Evolutionary conservation across 2,888 invertebrate genomes (phyloP), one percentile per base, ranked within the genome.

Genomic region (Alloplasta piceator): DNA sequence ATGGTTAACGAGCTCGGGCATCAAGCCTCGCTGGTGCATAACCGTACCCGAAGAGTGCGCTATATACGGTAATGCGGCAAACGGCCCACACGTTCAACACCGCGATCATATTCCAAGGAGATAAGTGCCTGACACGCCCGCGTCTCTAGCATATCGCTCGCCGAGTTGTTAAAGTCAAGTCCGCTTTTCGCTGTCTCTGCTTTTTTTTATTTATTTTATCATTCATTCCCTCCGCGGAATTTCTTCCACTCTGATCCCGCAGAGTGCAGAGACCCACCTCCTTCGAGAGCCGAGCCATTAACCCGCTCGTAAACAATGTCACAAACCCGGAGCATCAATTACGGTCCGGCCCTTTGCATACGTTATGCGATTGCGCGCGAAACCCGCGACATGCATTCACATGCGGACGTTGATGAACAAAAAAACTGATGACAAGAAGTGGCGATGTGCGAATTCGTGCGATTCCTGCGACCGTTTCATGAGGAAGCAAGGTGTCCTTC

Each of bases 221-320:
- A 36, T 36, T 39, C 26, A 12, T 41, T 55, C 5, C 43, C 43
- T 5, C 26, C 26, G 26, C 9, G 38, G 38, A 58, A 46, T 66
- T 66, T 66, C 26, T 55, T 0, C 43, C 26, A 14, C 50, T 5
- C 26, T 41, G 36, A 14, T 43, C 39, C 64, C 56, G 64, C 52
- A 66, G 46, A 68, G 68, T 55, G 26, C 58, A 73, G 50, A 9
- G 39, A 36, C 9, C 55, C 26, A 56, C 64, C 64, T 66, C 55
- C 50, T 68, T 64, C 12, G 61, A 48, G 36, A 39, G 26, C 14
- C n/a, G 55, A 68, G 77, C 68, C 68, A 80, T 77, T 68, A 72
- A 72, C 63, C 68, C 63, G 76, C 61, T 80, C 80, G 80, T 80
- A 76, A 77, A 80, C 67, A 77, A 63, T 77, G 68, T 77, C 77